Evolutionary conservation across 2,888 invertebrate species (phyloP).

Genomic region (Parascotia fuliginaria): DNA sequence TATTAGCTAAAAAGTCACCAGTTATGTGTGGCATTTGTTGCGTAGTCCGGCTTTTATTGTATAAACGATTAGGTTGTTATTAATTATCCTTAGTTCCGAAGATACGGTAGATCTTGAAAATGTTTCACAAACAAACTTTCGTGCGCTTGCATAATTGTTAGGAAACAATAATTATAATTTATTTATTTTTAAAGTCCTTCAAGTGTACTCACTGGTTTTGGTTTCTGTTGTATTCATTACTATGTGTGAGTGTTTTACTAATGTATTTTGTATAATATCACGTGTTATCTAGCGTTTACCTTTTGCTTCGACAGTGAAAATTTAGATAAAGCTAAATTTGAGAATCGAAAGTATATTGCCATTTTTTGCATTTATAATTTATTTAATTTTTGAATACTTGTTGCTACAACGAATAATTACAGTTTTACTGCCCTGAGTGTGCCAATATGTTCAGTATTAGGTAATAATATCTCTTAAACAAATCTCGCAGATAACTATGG

Average conservation of each 20-base stretch:
- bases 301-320: constrained; percentile 55
- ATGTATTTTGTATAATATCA: constrained; percentile 54
- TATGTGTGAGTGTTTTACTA: constrained; percentile 65
- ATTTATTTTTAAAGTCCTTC: constrained; percentile 64
- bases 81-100: constrained; percentile 31
- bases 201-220: constrained; percentile 65
- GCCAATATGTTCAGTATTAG: constrained; percentile 59
- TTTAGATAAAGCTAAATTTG: constrained; percentile 55
- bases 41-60: constrained; percentile 27
- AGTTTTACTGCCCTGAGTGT: constrained; percentile 65
- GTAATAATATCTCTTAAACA: constrained; percentile 14
- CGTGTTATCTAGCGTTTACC: constrained; percentile 53
- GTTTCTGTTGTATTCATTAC: constrained; percentile 58
- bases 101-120: constrained; percentile 28
- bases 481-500: constrained; percentile 12
- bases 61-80: constrained; percentile 29
- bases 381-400: constrained; percentile 68
- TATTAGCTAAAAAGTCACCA: constrained; percentile 13
- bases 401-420: constrained; percentile 64
- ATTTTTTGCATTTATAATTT: constrained; percentile 83
- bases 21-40: constrained; percentile 14
- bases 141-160: constrained; percentile 74
- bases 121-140: constrained; percentile 17
- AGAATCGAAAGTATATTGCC: constrained; percentile 76
- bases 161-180: constrained; percentile 65